Percentiles rank a stretch among this genome's conserved stretches.
phyloP scores from a whole-genome alignment of 1,140 invertebrate species.

The Trichogramma pretiosum region DNA sequence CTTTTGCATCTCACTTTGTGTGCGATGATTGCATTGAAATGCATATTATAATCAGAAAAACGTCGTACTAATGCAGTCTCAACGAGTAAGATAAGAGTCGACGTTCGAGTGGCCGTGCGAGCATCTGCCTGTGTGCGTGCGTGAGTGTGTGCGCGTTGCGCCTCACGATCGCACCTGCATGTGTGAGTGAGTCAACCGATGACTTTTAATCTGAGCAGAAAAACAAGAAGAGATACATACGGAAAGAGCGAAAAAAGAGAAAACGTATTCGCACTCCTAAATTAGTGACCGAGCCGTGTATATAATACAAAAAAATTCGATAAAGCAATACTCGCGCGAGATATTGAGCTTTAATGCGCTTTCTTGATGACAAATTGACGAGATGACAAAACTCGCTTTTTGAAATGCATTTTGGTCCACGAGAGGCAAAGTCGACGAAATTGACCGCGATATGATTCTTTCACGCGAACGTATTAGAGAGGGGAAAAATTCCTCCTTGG shows the following conservation, averaged over 20 bases:
- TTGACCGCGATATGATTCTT: no score
- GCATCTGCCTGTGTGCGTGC: background rate
- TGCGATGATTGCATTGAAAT: slow-evolving; percentile 8
- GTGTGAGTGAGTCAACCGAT: background rate
- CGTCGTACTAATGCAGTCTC: background rate
- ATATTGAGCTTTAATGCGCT: slow-evolving; percentile 1
- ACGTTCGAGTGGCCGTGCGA: background rate
- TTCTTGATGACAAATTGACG: slow-evolving; percentile 13
- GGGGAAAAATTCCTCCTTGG: no score
- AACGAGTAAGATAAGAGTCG: background rate
- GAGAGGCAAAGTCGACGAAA: no score
- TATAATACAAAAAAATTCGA: slow-evolving; percentile 4
- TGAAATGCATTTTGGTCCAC: no score
- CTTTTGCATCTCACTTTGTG: no score
- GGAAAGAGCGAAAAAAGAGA: background rate
- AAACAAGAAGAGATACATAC: no score
- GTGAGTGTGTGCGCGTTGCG: background rate
- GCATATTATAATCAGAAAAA: slow-evolving; percentile 2
- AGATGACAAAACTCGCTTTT: background rate
- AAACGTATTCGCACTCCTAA: background rate
- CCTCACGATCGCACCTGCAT: background rate
- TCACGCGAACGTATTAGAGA: no score
- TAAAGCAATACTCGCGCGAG: background rate
- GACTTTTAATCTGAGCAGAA: background rate
- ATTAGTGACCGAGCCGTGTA: slow-evolving; percentile 1